Evolutionary conservation across 2,797 vertebrate genomes (phyloP), one percentile per base, ranked within the genome.

Genomic region (Leptodactylus fallax): DNA sequence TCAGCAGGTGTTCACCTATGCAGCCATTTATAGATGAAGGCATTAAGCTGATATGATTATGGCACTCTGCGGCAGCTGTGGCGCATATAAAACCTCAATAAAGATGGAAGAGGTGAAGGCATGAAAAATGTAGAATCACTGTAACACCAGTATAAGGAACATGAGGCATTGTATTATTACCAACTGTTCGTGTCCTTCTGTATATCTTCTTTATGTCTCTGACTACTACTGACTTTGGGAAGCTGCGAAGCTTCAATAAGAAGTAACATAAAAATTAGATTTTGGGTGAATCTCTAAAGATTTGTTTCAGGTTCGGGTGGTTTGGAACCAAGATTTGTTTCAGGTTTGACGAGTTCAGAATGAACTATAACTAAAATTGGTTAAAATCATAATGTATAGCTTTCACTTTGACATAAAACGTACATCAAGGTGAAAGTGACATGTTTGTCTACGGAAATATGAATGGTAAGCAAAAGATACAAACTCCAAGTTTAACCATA

Each of bases 221-320:
- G 8, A 81, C 19, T 87, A 80, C 53, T 81, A 55, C 14, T 36
- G 72, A 71, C 85, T 72, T 45, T 74, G 19, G 8, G 17, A 74
- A 21, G 45, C n/a, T 11, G 71, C 36, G 27, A 74, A 69, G 25
- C 25, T 69, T 36, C 25, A 69, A 74, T 74, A 74, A 21, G 17
- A 10, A 49, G 49, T 17, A 7, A 0, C 14, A 12, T 58, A 53
- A 53, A 36, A 36, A 36, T 36, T 36, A 36, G 36, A 36, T 4
- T n/a, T 36, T 36, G 36, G 36, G 36, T 36, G 36, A 36, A 36
- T 4, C 36, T 36, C 36, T 36, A 36, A 36, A 36, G 36, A 36
- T 36, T 36, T 36, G 36, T 36, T 36, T 36, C 4, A 4, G 36
- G 36, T 36, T n/a, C n/a, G n/a, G n/a, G n/a, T n/a, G n/a, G n/a